Evolutionary conservation across 2,888 invertebrate genomes (phyloP), one percentile per base, ranked within the genome.

Genomic region (Epinotia brunnichana): DNA sequence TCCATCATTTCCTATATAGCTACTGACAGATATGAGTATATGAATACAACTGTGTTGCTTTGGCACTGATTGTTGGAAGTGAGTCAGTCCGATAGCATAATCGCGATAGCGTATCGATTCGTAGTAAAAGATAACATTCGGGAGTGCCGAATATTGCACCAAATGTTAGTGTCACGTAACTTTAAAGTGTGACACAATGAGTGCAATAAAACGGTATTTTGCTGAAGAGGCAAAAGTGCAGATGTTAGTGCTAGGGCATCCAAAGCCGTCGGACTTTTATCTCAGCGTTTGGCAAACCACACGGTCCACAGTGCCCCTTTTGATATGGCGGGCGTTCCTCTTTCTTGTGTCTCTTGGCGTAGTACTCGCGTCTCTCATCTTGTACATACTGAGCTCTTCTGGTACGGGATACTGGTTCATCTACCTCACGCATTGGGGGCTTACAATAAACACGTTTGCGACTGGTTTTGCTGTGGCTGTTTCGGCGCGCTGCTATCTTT

Each of bases 371-470:
- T 93, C 92, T 44, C 76, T 84, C 17, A 83, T 83, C 70, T 82
- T 84, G 69, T 91, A 92, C 77, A 83, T 85, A 17, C 19, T 81
- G 59, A 80, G 80, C 66, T 84, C 85, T 7, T 78, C 80, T 70
- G 41, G 15, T 10, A 75, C 83, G 19, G 78, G 78, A 2, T 90
- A 78, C 75, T 94, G 94, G 94, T 90, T 90, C 75, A 94, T 94
- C 78, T 94, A 94, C 79, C 85, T 94, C 54, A 94, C 94, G 15
- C 94, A 94, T 80, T 94, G 94, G 94, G 94, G 94, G 7, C 85
- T 94, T 60, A 80, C 82, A 1, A 76, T 86, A 44, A 88, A 88
- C 75, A 75, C 87, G 5, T 70, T 90, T 2, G 80, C 88, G 0
- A 90, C 90, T 11, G 90, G 85, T 72, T 90, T 91, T 56, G 84